Conservation (phyloP, 1,140 invertebrate species). For the Sinonovacula constricta region DNA sequence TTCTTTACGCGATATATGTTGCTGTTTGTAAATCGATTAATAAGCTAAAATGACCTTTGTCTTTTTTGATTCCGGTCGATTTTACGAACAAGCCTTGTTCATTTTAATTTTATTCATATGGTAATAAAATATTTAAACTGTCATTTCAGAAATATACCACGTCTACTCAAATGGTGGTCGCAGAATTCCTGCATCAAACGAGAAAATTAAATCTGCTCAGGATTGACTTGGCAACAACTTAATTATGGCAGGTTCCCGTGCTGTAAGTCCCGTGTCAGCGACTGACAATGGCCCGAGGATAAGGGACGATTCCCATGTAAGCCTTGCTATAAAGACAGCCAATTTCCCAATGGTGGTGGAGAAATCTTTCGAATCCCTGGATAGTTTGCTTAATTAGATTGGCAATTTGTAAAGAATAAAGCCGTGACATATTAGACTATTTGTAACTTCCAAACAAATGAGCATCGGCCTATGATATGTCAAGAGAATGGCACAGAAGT, state of each 20-base stretch:
- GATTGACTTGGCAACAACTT: background rate
- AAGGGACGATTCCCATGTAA: slow-evolving; percentile 8
- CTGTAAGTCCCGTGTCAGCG: slow-evolving; percentile 6
- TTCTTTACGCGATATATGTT: background rate
- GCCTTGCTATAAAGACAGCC: background rate
- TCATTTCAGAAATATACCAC: too few species aligned
- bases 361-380: slow-evolving; percentile 44
- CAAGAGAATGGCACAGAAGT: background rate
- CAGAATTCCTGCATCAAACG: background rate
- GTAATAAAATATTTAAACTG: background rate
- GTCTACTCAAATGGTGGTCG: background rate
- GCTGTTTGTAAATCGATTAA: background rate
- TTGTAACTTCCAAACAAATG: slow-evolving; percentile 29
- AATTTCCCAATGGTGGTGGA: slow-evolving; percentile 46
- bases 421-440: slow-evolving; percentile 39
- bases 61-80: background rate
- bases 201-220: slow-evolving; percentile 21
- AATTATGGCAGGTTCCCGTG: slow-evolving; percentile 19
- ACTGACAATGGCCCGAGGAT: slow-evolving; percentile 1
- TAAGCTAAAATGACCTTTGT: background rate
- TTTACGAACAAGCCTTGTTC: background rate
- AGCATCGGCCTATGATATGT: background rate
- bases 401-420: slow-evolving; percentile 44
- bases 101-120: too few species aligned
- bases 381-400: slow-evolving; percentile 43